phyloP scores from a whole-genome alignment of 2,113 vertebrate genomes.

The Pycnonotus jocosus region DNA sequence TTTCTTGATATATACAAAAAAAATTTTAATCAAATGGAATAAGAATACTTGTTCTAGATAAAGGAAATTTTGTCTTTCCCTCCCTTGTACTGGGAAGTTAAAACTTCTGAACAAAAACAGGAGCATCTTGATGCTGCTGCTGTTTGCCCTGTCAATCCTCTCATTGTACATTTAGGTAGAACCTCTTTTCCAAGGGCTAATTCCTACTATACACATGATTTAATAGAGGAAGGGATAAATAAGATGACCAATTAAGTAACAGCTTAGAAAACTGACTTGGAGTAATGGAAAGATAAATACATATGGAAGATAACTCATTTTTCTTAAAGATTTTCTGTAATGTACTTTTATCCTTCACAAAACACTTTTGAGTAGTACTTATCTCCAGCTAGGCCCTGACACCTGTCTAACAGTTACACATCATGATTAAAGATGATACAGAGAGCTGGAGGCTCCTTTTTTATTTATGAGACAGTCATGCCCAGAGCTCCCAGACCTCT shows the following conservation, averaged over 20 bases:
- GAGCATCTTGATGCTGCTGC: background rate
- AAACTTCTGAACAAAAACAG: background rate
- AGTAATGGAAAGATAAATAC: background rate
- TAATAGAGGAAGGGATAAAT: background rate
- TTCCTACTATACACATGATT: background rate
- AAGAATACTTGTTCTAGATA: background rate
- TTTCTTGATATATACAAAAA: background rate
- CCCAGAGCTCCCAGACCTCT: background rate
- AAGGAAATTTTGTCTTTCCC: background rate
- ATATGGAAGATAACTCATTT: background rate
- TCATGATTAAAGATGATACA: background rate
- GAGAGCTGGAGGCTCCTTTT: background rate
- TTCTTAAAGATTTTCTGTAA: background rate
- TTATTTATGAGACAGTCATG: background rate
- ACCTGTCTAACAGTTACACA: background rate
- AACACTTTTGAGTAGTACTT: background rate
- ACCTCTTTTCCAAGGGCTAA: background rate
- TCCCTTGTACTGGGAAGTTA: background rate
- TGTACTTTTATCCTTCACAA: background rate
- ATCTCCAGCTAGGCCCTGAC: background rate
- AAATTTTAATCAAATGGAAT: background rate
- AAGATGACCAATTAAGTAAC: background rate
- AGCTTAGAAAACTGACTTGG: background rate
- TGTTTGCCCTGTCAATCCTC: background rate
- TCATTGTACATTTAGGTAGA: background rate